These are phyloP conservation scores for Lacerta agilis DNA, from an alignment of 2,797 vertebrate genomes.

Conservation along the genomic window DNA sequence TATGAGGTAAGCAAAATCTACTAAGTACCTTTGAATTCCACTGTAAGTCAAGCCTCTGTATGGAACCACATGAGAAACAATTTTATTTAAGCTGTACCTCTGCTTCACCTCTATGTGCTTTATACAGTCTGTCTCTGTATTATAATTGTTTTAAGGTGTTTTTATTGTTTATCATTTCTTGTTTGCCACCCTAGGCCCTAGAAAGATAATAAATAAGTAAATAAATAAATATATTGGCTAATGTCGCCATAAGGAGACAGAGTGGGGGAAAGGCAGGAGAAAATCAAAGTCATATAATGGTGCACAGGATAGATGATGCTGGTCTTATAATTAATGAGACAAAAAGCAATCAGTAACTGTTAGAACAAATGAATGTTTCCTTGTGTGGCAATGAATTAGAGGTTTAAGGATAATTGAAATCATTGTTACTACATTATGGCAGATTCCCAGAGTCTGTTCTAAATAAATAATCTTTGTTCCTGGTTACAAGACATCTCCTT, in stretches of 20 bases:
- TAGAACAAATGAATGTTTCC: background rate
- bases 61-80: constrained; percentile 35
- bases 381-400: background rate
- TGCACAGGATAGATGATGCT: background rate
- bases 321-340: constrained; percentile 42
- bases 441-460: background rate
- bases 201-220: background rate
- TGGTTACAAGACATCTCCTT: fast-evolving
- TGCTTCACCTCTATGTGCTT: constrained; percentile 11
- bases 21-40: constrained; percentile 13
- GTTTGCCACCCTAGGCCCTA: background rate
- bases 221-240: constrained; percentile 11
- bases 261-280: background rate
- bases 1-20: background rate
- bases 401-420: background rate
- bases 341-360: constrained; percentile 17
- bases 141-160: no score
- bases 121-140: no score
- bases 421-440: background rate
- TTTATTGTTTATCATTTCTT: no score
- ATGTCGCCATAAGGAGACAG: constrained; percentile 7
- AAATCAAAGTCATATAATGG: background rate
- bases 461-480: background rate
- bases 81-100: constrained; percentile 8
- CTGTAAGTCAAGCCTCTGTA: constrained; percentile 23